Percentiles rank a stretch among this genome's conserved stretches.
Conservation (phyloP, 2,797 vertebrate genomes). For the Labeo calbasu region DNA sequence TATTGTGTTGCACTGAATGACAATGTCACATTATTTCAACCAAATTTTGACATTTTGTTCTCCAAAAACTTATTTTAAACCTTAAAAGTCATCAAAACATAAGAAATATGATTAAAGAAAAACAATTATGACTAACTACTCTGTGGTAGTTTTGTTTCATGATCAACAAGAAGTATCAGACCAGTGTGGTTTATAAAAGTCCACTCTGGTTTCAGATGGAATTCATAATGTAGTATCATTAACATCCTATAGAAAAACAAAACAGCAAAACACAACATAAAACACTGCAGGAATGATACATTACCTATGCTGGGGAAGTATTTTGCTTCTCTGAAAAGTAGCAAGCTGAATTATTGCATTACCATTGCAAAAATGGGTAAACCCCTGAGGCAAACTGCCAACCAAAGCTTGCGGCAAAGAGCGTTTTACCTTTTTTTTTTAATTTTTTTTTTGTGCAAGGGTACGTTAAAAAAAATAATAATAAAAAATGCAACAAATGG, state of each 20-base stretch:
- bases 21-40: too few species aligned
- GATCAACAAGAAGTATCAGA: not conserved
- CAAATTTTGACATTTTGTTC: too few species aligned
- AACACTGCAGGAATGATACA: not conserved
- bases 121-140: not conserved
- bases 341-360: not conserved
- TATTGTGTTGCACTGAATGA: too few species aligned
- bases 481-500: too few species aligned
- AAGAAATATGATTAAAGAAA: not conserved
- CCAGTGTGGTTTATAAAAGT: conserved; percentile 20
- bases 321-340: not conserved
- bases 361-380: not conserved
- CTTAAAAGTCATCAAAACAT: not conserved
- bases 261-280: not conserved
- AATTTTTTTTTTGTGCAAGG: not conserved
- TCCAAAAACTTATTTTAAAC: too few species aligned
- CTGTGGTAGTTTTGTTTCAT: not conserved
- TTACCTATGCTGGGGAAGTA: not conserved
- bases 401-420: not conserved
- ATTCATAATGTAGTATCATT: conserved; percentile 38
- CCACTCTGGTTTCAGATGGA: conserved; percentile 13
- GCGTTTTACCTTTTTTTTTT: not conserved
- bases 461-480: too few species aligned
- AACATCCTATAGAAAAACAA: not conserved
- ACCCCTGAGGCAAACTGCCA: not conserved